phyloP scores from a whole-genome alignment of 2,113 vertebrate genomes.

The Cyprinodon variegatus region DNA sequence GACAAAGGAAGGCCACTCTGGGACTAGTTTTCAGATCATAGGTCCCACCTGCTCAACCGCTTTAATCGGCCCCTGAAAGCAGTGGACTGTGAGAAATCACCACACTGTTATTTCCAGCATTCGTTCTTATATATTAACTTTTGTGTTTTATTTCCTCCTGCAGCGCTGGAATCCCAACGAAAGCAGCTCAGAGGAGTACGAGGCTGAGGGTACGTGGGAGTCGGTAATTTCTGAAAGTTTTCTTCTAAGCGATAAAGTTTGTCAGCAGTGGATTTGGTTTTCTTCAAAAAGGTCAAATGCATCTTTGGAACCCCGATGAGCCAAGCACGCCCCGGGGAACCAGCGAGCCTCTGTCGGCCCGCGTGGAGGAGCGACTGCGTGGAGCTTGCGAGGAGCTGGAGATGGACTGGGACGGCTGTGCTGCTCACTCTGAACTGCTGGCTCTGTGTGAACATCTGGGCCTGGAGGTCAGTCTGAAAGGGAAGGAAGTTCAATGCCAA shows the following conservation, averaged over 20 bases:
- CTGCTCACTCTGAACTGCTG: conserved; percentile 82
- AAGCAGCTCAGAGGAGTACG: conserved; percentile 87
- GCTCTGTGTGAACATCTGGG: conserved; percentile 86
- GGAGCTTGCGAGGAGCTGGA: conserved; percentile 86
- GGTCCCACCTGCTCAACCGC: conserved; percentile 14
- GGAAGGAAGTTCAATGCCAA: background rate
- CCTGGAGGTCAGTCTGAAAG: conserved; percentile 65
- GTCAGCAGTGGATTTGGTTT: background rate
- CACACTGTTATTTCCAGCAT: background rate
- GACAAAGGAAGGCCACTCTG: conserved; percentile 51
- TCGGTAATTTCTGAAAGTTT: background rate
- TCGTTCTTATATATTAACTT: background rate
- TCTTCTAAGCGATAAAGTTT: too few species aligned
- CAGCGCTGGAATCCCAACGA: conserved; percentile 86
- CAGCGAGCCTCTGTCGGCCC: conserved; percentile 66
- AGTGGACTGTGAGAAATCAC: background rate
- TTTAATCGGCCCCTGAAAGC: background rate
- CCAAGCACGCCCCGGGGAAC: conserved; percentile 79
- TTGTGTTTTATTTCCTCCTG: conserved; percentile 13
- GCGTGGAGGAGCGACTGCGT: conserved; percentile 86
- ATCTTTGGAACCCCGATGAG: conserved; percentile 96
- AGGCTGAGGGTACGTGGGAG: conserved; percentile 88
- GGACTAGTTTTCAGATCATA: background rate
- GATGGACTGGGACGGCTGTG: conserved; percentile 83
- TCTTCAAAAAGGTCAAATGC: conserved; percentile 84